Evolutionary conservation across 2,797 vertebrate species (phyloP).

Genomic region (Buphagus erythrorhynchus): DNA sequence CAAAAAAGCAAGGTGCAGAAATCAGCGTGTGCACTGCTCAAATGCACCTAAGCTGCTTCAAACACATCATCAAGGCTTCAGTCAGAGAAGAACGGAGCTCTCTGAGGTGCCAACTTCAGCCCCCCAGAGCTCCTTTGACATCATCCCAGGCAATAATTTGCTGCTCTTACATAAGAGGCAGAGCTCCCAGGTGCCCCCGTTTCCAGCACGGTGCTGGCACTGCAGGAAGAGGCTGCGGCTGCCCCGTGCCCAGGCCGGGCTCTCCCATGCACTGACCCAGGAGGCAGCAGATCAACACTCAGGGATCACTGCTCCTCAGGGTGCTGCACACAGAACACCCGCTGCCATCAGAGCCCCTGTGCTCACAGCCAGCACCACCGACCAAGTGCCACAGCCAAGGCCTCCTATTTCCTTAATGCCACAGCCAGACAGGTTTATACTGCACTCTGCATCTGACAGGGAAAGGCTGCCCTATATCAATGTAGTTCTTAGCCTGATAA

Average conservation of each 20-base stretch:
- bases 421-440: not conserved
- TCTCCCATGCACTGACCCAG: not conserved
- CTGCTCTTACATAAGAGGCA: not conserved
- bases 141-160: not conserved
- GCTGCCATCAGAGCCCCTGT: not conserved
- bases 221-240: not conserved
- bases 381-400: not conserved
- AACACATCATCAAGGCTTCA: not conserved
- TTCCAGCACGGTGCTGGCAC: not conserved
- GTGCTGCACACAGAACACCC: not conserved
- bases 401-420: not conserved
- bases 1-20: not conserved
- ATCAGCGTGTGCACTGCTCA: not conserved
- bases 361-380: not conserved
- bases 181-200: not conserved
- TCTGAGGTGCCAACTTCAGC: not conserved
- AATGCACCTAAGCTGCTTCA: accelerated
- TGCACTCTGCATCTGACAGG: accelerated
- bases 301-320: not conserved
- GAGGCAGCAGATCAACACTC: not conserved
- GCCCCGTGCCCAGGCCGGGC: accelerated
- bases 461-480: accelerated
- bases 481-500: not conserved
- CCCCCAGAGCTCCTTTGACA: not conserved
- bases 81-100: not conserved